phyloP scores from a whole-genome alignment of 53 echinoderm and acorn worm genomes.

The Holothuria scabra region DNA sequence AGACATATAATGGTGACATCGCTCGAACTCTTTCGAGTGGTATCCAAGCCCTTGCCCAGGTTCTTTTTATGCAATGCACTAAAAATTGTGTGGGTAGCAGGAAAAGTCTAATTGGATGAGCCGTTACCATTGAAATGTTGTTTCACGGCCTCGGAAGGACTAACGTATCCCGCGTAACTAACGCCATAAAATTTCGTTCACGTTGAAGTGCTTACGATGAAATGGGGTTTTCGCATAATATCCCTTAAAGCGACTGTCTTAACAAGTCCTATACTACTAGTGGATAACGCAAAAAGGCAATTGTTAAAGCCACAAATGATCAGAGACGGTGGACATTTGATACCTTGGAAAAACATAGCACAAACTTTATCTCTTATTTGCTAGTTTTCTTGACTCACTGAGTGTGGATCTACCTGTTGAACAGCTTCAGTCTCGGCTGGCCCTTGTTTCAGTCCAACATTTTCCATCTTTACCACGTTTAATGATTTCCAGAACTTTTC shows the following conservation, averaged over 20 bases:
- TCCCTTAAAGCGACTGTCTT: background rate
- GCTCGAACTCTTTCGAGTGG: constrained; percentile 16
- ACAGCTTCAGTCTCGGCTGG: no score
- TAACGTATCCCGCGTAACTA: constrained; percentile 26
- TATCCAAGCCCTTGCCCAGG: constrained; percentile 4
- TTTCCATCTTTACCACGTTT: no score
- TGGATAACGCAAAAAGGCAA: background rate
- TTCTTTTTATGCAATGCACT: constrained; percentile 46
- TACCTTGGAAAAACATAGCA: no score
- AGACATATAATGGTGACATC: constrained; percentile 43
- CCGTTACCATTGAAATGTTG: constrained; percentile 10
- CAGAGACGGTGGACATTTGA: no score
- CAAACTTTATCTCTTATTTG: no score
- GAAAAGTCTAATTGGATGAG: background rate
- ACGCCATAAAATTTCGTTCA: constrained; percentile 38
- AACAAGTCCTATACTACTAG: background rate
- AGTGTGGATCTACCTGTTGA: no score
- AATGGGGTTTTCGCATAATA: background rate
- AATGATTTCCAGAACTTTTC: no score
- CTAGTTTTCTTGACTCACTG: no score
- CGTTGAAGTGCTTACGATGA: background rate
- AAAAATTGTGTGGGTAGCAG: constrained; percentile 51
- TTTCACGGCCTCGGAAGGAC: constrained; percentile 30
- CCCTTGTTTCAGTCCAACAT: no score
- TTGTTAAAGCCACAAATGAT: background rate